Percentiles rank a stretch among this genome's conserved stretches.
Conservation (phyloP, 2,113 vertebrate genomes). For the Globicephala melas region DNA sequence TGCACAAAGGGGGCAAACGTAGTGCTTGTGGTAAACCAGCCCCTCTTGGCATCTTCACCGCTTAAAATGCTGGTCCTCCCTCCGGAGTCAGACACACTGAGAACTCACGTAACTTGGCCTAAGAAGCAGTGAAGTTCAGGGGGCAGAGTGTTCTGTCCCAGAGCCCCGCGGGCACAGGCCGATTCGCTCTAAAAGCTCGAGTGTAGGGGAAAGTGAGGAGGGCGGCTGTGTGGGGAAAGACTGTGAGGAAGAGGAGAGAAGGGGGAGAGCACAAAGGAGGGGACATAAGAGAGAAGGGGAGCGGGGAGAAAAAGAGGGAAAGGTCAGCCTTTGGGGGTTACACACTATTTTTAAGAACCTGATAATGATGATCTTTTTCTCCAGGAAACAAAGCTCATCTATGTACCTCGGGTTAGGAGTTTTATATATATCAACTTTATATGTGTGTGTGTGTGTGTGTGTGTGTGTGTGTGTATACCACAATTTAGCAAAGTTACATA, state of each 20-base stretch:
- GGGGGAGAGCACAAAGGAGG: no score
- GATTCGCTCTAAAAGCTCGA: background rate
- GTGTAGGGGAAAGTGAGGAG: background rate
- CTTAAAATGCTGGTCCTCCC: background rate
- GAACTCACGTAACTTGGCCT: background rate
- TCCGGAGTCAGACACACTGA: background rate
- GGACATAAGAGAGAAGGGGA: background rate
- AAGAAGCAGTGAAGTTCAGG: background rate
- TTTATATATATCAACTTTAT: background rate
- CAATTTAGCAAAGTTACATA: background rate
- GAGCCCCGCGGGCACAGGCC: background rate
- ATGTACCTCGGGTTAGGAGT: background rate
- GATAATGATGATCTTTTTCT: background rate
- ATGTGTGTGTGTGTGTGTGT: background rate
- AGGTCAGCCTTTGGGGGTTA: background rate
- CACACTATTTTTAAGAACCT: background rate
- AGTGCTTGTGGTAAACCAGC: background rate
- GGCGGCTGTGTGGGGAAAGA: rapidly evolving
- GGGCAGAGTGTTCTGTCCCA: background rate
- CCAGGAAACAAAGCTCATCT: background rate
- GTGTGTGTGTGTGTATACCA: background rate
- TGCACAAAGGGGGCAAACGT: background rate
- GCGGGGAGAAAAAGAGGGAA: no score
- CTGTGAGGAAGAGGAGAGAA: background rate
- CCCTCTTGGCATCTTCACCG: background rate